A percentile compares a stretch with the other conserved stretches of the same genome.
Conservation (phyloP, 2,113 vertebrate genomes). For the Pangasianodon hypophthalmus region DNA sequence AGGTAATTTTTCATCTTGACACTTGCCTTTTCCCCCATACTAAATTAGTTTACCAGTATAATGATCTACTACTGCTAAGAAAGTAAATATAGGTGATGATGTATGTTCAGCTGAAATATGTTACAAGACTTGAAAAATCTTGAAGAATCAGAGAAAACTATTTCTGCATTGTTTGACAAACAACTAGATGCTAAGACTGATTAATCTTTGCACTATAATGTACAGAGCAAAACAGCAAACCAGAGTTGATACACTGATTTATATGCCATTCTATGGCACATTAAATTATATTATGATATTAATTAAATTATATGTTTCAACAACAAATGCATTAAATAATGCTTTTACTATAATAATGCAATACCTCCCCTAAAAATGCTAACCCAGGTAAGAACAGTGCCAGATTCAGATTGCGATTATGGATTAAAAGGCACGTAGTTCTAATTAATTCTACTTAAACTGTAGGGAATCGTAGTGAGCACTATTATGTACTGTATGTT, state of each 20-base stretch:
- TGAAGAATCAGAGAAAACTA: background rate
- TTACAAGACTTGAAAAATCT: background rate
- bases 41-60: background rate
- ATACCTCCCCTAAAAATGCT: background rate
- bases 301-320: background rate
- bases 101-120: background rate
- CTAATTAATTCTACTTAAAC: background rate
- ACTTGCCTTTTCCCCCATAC: background rate
- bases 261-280: background rate
- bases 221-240: background rate
- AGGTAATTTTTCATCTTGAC: constrained; percentile 72
- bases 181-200: too few species aligned
- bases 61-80: background rate
- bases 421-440: background rate
- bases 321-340: background rate
- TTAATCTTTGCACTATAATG: background rate
- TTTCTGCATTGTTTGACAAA: too few species aligned
- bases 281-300: background rate
- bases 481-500: background rate
- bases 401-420: background rate
- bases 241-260: background rate
- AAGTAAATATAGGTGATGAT: background rate
- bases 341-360: background rate
- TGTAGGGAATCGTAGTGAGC: too few species aligned
- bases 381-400: background rate